phyloP scores from a whole-genome alignment of 2,888 invertebrate species.

The Stenodera caucasica region DNA sequence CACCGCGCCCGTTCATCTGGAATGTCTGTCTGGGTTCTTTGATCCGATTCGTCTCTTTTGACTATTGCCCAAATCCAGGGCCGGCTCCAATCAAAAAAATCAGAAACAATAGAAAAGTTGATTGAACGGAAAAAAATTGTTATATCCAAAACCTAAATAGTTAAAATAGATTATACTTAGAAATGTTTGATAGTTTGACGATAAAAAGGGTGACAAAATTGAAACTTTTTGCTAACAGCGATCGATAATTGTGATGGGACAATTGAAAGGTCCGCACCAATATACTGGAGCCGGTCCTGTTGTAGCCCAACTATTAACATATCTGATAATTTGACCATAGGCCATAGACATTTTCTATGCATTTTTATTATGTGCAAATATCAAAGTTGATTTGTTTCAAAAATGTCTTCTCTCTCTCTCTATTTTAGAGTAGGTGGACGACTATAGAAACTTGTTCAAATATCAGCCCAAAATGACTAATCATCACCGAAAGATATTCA shows the following conservation, averaged over 20 bases:
- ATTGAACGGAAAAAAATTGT: too few species aligned
- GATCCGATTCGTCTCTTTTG: conserved; percentile 40
- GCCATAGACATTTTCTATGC: conserved; percentile 35
- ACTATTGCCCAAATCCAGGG: conserved; percentile 24
- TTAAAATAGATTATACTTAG: too few species aligned
- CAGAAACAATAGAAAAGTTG: too few species aligned
- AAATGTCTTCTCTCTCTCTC: too few species aligned
- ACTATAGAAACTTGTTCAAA: neutral
- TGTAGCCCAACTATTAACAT: conserved; percentile 46
- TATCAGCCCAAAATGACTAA: neutral
- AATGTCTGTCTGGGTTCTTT: conserved; percentile 50
- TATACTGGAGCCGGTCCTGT: too few species aligned
- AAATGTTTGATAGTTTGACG: too few species aligned
- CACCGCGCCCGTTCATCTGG: conserved; percentile 41
- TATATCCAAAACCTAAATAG: too few species aligned
- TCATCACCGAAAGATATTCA: neutral
- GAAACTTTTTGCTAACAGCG: too few species aligned
- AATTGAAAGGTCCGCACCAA: too few species aligned
- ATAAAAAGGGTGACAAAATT: too few species aligned
- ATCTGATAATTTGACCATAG: conserved; percentile 39
- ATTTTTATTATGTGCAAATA: conserved; percentile 28
- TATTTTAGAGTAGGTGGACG: neutral
- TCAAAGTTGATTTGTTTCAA: neutral
- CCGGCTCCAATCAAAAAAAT: too few species aligned
- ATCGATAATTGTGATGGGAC: too few species aligned